phyloP scores from a whole-genome alignment of 2,113 vertebrate genomes.

The Corapipo altera region DNA sequence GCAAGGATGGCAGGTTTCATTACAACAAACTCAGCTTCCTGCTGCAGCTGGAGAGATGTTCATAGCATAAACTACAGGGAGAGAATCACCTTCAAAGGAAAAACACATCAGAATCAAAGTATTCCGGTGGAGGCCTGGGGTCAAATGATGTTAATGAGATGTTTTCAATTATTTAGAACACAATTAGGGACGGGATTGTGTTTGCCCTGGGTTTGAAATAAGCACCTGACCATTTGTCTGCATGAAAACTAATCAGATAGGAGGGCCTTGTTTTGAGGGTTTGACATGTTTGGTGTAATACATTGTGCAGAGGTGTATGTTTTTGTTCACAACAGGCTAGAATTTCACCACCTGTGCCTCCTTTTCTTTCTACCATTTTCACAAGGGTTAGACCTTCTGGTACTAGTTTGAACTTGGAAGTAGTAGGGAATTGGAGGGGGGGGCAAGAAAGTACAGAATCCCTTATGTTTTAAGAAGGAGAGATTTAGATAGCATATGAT shows the following conservation, averaged over 20 bases:
- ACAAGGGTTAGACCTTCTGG: background rate
- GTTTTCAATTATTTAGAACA: constrained; percentile 6
- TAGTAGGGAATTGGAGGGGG: background rate
- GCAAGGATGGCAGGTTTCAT: background rate
- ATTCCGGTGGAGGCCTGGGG: background rate
- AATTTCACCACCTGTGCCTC: background rate
- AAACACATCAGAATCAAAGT: background rate
- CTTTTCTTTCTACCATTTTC: background rate
- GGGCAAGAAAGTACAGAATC: background rate
- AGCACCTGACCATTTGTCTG: background rate
- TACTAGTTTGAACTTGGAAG: background rate
- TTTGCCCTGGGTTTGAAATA: background rate
- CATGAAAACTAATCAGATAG: background rate
- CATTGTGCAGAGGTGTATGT: background rate
- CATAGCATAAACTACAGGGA: background rate
- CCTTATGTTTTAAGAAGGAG: background rate
- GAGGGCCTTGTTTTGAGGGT: background rate
- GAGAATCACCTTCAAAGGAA: background rate
- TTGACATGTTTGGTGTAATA: background rate
- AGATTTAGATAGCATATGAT: background rate
- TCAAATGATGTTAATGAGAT: constrained; percentile 30
- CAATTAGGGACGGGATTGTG: background rate
- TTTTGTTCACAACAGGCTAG: background rate
- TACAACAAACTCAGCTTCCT: background rate
- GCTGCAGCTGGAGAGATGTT: background rate